Conservation (phyloP, 2,113 vertebrate species). For the Indicator indicator region DNA sequence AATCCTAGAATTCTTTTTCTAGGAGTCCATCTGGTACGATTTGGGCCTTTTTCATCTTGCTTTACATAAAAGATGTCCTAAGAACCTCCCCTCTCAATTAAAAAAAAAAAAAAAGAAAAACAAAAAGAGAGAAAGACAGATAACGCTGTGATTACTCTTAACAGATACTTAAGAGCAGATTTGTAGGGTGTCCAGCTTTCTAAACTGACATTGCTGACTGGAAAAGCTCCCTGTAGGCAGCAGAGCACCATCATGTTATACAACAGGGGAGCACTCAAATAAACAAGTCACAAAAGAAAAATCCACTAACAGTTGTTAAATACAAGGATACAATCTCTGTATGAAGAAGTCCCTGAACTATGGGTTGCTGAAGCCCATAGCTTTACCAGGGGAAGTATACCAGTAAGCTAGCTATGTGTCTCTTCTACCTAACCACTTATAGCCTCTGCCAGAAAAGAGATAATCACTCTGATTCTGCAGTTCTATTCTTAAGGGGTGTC, state of each 20-base stretch:
- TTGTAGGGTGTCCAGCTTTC: background rate
- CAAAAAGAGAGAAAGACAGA: background rate
- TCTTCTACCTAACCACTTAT: background rate
- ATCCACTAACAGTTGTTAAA: background rate
- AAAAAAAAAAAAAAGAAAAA: background rate
- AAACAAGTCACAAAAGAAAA: background rate
- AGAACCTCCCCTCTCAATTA: background rate
- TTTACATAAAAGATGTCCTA: background rate
- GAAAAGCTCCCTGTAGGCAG: background rate
- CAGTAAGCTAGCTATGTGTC: background rate
- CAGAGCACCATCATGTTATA: background rate
- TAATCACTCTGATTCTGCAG: background rate
- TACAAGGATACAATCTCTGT: background rate
- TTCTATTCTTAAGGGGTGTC: background rate
- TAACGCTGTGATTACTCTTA: background rate
- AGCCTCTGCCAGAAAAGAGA: background rate
- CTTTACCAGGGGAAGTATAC: background rate
- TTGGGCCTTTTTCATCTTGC: background rate
- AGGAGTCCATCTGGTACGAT: background rate
- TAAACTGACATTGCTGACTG: background rate
- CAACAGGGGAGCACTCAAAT: accelerated
- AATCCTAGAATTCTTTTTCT: background rate
- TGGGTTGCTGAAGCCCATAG: background rate
- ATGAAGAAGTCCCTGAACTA: background rate
- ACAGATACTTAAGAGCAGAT: background rate